Conservation (phyloP, 1,140 invertebrate species). For the Probaryconus sp. region DNA sequence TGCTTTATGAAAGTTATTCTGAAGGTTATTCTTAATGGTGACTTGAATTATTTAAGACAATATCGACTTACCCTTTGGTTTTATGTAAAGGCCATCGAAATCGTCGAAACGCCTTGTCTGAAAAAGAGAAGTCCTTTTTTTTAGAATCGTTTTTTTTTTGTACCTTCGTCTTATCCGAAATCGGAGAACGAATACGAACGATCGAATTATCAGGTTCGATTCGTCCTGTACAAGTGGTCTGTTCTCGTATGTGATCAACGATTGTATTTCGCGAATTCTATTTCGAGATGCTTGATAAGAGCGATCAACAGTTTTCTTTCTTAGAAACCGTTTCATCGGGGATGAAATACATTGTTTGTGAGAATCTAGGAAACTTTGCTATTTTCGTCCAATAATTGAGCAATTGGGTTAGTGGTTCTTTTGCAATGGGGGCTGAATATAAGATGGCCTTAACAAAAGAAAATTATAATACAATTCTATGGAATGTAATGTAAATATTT, state of each 20-base stretch:
- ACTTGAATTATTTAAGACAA: no score
- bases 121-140: conserved; percentile 15
- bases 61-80: no score
- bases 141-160: conserved; percentile 29
- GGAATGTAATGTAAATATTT: no score
- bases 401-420: no score
- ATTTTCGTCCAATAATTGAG: conserved; percentile 6
- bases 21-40: no score
- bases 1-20: no score
- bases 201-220: conserved; percentile 67
- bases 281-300: conserved; percentile 49
- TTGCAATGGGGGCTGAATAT: no score
- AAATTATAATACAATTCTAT: not conserved
- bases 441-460: no score
- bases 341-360: conserved; percentile 16
- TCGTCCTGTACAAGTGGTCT: conserved; percentile 34
- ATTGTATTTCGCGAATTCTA: conserved; percentile 59
- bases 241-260: conserved; percentile 31
- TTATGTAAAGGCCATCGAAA: no score
- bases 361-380: conserved; percentile 1
- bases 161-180: conserved; percentile 17
- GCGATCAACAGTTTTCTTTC: conserved; percentile 10
- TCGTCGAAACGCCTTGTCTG: conserved; percentile 43
- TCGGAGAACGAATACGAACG: conserved; percentile 71
- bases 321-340: not conserved